A percentile compares a stretch with the other conserved stretches of the same genome.
These are phyloP conservation scores for Melitaea cinxia DNA, from an alignment of 1,140 invertebrate species.

Conservation along the genomic window DNA sequence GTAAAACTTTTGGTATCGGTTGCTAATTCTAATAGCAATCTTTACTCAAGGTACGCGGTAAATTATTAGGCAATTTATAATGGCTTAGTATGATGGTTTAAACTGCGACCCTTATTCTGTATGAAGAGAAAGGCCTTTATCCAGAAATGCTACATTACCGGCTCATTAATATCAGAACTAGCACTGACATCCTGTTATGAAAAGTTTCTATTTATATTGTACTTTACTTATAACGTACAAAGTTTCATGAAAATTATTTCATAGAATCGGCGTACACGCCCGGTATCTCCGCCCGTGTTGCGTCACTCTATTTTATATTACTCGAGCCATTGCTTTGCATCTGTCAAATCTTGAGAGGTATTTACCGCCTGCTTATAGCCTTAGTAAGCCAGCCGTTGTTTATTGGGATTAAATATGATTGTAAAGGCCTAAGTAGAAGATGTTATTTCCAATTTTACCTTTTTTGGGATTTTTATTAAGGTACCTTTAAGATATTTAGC, in stretches of 20 bases:
- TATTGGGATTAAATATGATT: constrained; percentile 16
- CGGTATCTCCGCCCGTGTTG: constrained; percentile 17
- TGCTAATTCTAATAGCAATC: no score
- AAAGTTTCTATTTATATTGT: no score
- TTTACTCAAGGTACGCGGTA: no score
- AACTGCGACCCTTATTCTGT: no score
- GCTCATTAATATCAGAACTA: no score
- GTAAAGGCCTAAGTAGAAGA: constrained; percentile 4
- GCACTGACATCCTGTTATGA: no score
- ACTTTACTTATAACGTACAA: not conserved
- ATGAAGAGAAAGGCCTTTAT: no score
- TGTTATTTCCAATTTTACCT: not conserved
- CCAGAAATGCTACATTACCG: no score
- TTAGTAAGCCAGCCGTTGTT: constrained; percentile 18
- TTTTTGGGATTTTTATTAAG: not conserved
- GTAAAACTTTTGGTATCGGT: no score
- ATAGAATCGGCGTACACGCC: not conserved
- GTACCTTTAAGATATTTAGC: not conserved
- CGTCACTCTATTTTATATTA: constrained; percentile 43
- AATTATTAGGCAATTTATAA: no score
- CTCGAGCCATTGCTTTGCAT: constrained; percentile 53
- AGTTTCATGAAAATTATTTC: not conserved
- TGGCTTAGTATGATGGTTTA: no score
- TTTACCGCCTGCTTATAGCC: constrained; percentile 42
- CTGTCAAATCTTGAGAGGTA: constrained; percentile 61